These are phyloP conservation scores for Crotophaga sulcirostris DNA, from an alignment of 2,113 vertebrate species.

Conservation along the genomic window DNA sequence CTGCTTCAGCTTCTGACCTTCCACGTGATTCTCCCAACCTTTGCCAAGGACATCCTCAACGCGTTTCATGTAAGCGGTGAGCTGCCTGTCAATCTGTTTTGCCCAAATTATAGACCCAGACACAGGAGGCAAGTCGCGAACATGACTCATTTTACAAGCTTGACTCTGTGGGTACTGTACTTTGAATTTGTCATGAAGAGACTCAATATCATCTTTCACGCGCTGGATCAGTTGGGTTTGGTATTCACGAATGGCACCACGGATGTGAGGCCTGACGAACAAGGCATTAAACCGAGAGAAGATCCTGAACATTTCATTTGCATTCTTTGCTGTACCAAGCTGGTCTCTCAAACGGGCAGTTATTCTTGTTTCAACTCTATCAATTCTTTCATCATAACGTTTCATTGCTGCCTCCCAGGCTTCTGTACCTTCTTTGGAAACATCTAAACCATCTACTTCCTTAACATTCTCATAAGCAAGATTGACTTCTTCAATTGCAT, in stretches of 20 bases:
- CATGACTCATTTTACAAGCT: conserved; percentile 98
- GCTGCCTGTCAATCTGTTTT: conserved; percentile 97
- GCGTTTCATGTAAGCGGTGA: conserved; percentile 98
- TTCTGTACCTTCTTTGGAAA: conserved; percentile 97
- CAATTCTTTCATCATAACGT: conserved; percentile 94
- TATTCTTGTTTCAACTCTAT: conserved; percentile 96
- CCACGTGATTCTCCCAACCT: conserved; percentile 98
- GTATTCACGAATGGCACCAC: conserved; percentile 95
- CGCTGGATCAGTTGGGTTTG: conserved; percentile 97
- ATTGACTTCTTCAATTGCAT: conserved; percentile 98
- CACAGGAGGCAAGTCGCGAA: conserved; percentile 93
- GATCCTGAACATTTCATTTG: conserved; percentile 98
- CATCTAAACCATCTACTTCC: conserved; percentile 95
- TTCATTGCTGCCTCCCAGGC: conserved; percentile 99
- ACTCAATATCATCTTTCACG: conserved; percentile 96
- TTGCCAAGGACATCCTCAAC: conserved; percentile 98
- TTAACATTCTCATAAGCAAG: conserved; percentile 98
- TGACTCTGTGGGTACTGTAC: conserved; percentile 98
- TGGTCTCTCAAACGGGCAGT: conserved; percentile 95
- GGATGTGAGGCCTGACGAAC: conserved; percentile 97
- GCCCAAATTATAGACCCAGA: conserved; percentile 99
- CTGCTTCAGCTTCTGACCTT: conserved; percentile 97
- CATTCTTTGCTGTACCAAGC: conserved; percentile 96
- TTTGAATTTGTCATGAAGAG: conserved; percentile 98
- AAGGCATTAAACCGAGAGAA: conserved; percentile 98